Evolutionary conservation across 2,797 vertebrate genomes (phyloP).

Genomic region (Eulemur albifrons): DNA sequence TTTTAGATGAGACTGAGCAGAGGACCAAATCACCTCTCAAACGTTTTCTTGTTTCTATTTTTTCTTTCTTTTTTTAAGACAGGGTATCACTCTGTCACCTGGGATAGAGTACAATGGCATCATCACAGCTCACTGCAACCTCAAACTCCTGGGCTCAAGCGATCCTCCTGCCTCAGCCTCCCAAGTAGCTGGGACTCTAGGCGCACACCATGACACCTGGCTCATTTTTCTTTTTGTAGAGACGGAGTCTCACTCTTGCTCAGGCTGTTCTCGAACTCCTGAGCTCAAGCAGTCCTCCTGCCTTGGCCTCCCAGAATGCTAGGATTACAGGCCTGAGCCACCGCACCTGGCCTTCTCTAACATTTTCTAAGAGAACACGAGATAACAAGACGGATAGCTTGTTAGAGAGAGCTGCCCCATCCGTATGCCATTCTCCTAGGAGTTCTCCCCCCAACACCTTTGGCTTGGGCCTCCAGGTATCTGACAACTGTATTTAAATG

Average conservation of each 20-base stretch:
- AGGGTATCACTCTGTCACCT: not conserved
- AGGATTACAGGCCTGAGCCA: not conserved
- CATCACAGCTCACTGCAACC: not conserved
- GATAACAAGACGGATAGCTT: not conserved
- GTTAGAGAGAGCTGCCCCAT: not conserved
- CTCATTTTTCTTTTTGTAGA: not conserved
- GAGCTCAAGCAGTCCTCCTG: not conserved
- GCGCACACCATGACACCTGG: not conserved
- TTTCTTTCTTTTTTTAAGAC: not conserved
- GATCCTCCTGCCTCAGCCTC: not conserved
- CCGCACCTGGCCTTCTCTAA: not conserved
- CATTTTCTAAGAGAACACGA: not conserved
- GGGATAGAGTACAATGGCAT: not conserved
- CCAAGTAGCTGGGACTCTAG: not conserved
- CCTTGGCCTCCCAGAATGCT: not conserved
- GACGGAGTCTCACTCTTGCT: not conserved
- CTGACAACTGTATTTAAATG: not conserved
- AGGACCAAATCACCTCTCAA: not conserved
- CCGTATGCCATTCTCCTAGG: not conserved
- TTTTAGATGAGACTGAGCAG: not conserved
- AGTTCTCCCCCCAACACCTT: not conserved
- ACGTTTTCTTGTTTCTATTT: not conserved
- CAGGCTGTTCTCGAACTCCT: not conserved
- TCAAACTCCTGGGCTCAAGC: not conserved
- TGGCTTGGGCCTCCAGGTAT: not conserved